Conservation (phyloP, 2,797 vertebrate species). For the Gobio occitaniae region DNA sequence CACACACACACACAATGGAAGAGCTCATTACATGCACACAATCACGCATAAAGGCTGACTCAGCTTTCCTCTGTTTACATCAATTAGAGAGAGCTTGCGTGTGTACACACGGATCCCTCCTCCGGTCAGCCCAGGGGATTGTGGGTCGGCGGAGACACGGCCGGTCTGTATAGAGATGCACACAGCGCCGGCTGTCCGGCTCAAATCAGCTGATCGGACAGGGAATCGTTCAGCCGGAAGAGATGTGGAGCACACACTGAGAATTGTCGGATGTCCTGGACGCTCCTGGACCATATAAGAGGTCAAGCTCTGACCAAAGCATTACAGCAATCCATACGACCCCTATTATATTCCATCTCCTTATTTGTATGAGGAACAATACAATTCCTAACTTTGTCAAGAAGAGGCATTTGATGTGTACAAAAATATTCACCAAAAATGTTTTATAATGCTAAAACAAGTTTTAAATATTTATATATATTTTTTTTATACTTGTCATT, state of each 20-base stretch:
- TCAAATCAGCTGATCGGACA: background rate
- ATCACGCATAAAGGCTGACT: constrained; percentile 3
- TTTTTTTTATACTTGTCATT: too few relatives aligned
- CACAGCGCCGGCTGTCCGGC: background rate
- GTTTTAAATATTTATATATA: too few relatives aligned
- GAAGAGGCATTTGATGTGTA: background rate
- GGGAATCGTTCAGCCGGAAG: background rate
- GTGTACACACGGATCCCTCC: background rate
- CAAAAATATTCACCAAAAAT: too few relatives aligned
- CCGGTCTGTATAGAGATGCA: background rate
- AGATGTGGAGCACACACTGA: background rate
- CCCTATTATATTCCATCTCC: background rate
- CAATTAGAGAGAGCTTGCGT: background rate
- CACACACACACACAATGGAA: background rate
- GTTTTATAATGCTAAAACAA: too few relatives aligned
- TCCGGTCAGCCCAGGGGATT: constrained; percentile 8
- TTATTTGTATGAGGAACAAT: background rate
- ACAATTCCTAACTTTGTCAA: too few relatives aligned
- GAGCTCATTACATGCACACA: constrained; percentile 4
- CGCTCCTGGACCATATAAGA: background rate
- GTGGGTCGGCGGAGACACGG: background rate
- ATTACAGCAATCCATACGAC: background rate
- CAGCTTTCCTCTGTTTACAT: constrained; percentile 29
- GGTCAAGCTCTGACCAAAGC: background rate
- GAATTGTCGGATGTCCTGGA: background rate